Conservation (phyloP, 2,113 vertebrate genomes). For the Monopterus albus region DNA sequence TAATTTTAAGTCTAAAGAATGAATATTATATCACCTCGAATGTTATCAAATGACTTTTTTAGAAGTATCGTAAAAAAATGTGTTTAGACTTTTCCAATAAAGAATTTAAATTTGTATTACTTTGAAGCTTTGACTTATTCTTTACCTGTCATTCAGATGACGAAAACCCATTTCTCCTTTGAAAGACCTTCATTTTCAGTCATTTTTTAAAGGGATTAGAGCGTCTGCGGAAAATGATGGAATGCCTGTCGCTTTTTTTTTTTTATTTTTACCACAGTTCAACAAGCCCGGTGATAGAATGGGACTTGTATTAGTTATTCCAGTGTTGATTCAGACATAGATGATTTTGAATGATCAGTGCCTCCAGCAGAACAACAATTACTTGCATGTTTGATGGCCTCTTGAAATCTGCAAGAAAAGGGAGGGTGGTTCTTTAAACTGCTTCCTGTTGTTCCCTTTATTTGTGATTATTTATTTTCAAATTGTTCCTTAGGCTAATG, state of each 20-base stretch:
- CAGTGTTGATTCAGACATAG: conserved; percentile 71
- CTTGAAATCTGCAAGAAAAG: conserved; percentile 84
- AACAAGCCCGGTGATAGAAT: conserved; percentile 76
- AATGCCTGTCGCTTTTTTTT: conserved; percentile 74
- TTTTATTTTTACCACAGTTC: conserved; percentile 77
- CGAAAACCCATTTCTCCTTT: conserved; percentile 74
- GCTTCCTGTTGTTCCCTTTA: conserved; percentile 80
- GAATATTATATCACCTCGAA: conserved; percentile 25
- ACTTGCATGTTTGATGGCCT: conserved; percentile 81
- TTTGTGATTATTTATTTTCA: conserved; percentile 99
- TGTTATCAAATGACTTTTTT: conserved; percentile 23
- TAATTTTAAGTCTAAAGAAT: conserved; percentile 28
- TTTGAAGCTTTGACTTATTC: conserved; percentile 55
- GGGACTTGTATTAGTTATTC: conserved; percentile 80
- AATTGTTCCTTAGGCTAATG: conserved; percentile 98
- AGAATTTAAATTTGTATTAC: conserved; percentile 58
- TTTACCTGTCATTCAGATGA: conserved; percentile 67
- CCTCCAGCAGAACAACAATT: conserved; percentile 59
- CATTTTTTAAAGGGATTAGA: conserved; percentile 78
- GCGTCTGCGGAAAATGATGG: conserved; percentile 70
- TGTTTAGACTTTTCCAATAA: conserved; percentile 64
- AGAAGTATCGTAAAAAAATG: conserved; percentile 47
- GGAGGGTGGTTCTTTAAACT: conserved; percentile 85
- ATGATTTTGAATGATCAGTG: conserved; percentile 74
- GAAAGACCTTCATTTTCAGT: conserved; percentile 75